These are phyloP conservation scores for Metallyticus violacea DNA, from an alignment of 2,888 invertebrate genomes.

Conservation along the genomic window DNA sequence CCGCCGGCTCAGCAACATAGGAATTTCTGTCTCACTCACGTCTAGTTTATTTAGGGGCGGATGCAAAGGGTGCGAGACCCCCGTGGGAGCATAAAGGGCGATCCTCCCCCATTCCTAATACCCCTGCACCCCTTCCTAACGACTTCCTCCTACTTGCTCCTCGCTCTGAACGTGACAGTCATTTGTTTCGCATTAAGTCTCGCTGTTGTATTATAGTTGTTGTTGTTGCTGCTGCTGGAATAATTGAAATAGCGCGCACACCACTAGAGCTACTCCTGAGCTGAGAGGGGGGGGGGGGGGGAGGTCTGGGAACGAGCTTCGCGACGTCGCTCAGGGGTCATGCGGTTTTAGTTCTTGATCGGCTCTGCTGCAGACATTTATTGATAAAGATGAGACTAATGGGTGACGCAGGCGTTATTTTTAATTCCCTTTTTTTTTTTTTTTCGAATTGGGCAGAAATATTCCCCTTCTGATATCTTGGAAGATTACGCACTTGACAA, in stretches of 20 bases:
- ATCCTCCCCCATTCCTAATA: neutral
- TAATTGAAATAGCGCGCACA: constrained; percentile 24
- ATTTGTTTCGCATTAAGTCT: constrained; percentile 30
- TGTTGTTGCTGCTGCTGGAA: constrained; percentile 14
- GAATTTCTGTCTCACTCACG: neutral
- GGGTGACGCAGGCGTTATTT: too few species aligned
- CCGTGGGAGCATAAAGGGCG: neutral
- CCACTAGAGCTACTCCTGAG: neutral
- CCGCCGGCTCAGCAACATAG: neutral
- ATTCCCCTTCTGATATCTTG: too few species aligned
- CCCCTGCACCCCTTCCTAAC: constrained; percentile 19
- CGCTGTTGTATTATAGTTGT: neutral
- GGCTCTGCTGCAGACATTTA: neutral
- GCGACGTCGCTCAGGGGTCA: neutral
- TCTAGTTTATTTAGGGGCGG: constrained; percentile 13
- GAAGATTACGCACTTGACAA: too few species aligned
- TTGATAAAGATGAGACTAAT: neutral
- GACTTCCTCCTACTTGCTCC: constrained; percentile 20
- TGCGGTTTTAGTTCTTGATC: neutral
- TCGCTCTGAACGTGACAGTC: constrained; percentile 28
- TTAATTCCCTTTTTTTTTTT: neutral
- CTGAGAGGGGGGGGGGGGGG: neutral
- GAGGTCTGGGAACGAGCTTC: neutral
- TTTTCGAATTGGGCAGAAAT: neutral
- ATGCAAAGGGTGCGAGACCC: neutral